These are phyloP conservation scores for Ceyx cyanopectus DNA, from an alignment of 2,113 vertebrate genomes.

Conservation along the genomic window DNA sequence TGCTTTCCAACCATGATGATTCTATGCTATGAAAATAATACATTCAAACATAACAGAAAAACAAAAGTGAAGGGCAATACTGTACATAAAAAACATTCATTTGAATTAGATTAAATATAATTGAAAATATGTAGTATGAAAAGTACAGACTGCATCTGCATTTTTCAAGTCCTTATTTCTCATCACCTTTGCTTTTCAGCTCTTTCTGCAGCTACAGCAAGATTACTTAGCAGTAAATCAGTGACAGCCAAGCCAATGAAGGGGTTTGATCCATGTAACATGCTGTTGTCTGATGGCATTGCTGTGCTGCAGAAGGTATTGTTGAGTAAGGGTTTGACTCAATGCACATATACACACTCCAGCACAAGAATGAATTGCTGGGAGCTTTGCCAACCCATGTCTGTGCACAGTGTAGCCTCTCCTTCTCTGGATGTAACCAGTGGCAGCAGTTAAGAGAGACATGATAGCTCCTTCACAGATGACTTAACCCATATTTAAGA, in stretches of 20 bases:
- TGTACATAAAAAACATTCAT: not conserved
- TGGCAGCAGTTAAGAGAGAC: not conserved
- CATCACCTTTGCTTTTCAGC: not conserved
- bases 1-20: too few species aligned
- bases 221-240: not conserved
- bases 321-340: not conserved
- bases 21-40: not conserved
- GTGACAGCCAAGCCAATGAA: not conserved
- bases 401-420: not conserved
- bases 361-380: not conserved
- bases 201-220: not conserved
- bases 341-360: not conserved
- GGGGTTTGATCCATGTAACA: not conserved
- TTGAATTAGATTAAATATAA: not conserved
- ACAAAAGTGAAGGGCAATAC: not conserved
- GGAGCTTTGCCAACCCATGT: not conserved
- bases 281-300: not conserved
- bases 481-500: not conserved
- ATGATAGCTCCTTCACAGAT: not conserved
- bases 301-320: not conserved
- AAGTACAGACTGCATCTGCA: not conserved
- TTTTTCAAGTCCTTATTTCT: not conserved
- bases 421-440: not conserved
- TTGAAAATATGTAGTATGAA: not conserved
- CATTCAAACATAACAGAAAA: not conserved